Evolutionary conservation across 2,113 vertebrate species (phyloP).

Genomic region (Ornithorhynchus anatinus): DNA sequence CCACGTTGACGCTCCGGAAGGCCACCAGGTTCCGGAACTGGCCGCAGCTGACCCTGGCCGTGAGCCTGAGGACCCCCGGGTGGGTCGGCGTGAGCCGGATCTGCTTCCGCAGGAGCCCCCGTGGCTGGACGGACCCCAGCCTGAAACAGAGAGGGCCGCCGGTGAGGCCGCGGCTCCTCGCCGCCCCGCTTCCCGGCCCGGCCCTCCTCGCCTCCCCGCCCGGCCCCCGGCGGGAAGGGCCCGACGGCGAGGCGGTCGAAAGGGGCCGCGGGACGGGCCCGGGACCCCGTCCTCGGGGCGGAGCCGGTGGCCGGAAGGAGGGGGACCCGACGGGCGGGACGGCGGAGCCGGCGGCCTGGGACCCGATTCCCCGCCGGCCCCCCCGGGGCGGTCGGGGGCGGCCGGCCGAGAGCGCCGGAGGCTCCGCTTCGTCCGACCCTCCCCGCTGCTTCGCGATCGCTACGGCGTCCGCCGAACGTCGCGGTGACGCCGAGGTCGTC

Average conservation of each 20-base stretch:
- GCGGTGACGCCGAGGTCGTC: too few relatives aligned
- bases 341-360: too few relatives aligned
- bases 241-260: background rate
- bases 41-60: slow-evolving; percentile 49
- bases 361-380: too few relatives aligned
- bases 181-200: background rate
- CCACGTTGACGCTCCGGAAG: slow-evolving; percentile 45
- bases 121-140: slow-evolving; percentile 33
- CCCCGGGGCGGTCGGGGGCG: too few relatives aligned
- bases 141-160: slow-evolving; percentile 54
- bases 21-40: slow-evolving; percentile 61
- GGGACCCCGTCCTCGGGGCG: background rate
- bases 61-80: slow-evolving; percentile 61
- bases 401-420: too few relatives aligned
- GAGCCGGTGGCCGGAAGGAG: background rate
- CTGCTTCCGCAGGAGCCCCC: slow-evolving; percentile 27
- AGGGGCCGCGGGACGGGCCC: background rate
- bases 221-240: background rate
- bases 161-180: background rate
- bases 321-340: too few relatives aligned
- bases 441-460: too few relatives aligned
- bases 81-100: slow-evolving; percentile 59
- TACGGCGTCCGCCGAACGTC: too few relatives aligned
- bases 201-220: background rate
- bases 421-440: too few relatives aligned